Conservation (phyloP, 2,113 vertebrate genomes). For the Pollachius pollachius region DNA sequence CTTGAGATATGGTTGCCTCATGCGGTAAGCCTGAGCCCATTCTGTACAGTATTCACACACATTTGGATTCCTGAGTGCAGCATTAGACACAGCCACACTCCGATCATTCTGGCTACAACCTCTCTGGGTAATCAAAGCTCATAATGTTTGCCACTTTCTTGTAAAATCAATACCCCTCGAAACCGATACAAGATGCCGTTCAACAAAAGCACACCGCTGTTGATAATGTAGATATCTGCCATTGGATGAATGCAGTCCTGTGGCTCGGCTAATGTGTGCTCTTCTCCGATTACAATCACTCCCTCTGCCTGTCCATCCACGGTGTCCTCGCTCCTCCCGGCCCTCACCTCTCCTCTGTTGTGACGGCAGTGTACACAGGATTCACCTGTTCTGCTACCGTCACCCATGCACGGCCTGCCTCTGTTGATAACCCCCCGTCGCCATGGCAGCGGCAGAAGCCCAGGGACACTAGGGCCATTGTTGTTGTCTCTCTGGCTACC, state of each 20-base stretch:
- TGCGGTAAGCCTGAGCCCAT: neutral
- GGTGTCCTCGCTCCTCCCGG: no score
- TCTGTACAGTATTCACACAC: no score
- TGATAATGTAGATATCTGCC: no score
- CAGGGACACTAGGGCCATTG: conserved; percentile 62
- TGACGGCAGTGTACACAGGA: neutral
- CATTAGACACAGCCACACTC: no score
- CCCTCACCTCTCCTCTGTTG: neutral
- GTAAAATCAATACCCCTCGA: no score
- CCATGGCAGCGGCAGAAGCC: conserved; percentile 58
- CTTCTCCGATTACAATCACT: neutral
- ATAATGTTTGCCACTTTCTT: no score
- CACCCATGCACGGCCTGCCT: conserved; percentile 28
- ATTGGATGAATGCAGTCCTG: no score
- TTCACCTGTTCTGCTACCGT: conserved; percentile 35
- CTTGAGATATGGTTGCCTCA: conserved; percentile 33
- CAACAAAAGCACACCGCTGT: no score
- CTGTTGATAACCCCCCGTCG: conserved; percentile 38
- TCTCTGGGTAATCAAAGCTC: no score
- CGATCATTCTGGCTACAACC: no score
- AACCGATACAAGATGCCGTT: no score
- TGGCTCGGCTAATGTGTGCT: neutral
- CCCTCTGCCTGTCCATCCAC: neutral
- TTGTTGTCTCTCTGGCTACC: conserved; percentile 51
- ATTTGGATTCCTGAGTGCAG: no score